Percentiles rank a stretch among this genome's conserved stretches.
Conservation (phyloP, 2,797 vertebrate genomes). For the Calcarius lapponicus region DNA sequence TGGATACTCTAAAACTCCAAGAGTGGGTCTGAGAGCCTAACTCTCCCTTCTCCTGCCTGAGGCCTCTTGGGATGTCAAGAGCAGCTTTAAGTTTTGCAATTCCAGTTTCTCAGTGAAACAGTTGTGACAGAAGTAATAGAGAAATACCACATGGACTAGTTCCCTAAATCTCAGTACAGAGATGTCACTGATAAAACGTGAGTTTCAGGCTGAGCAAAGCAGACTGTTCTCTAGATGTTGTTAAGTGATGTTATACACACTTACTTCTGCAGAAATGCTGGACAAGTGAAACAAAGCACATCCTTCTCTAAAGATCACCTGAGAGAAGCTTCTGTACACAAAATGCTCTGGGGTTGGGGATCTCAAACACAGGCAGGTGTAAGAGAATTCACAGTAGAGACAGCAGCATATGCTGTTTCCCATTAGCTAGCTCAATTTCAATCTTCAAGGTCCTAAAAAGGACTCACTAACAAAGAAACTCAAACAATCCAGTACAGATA, state of each 20-base stretch:
- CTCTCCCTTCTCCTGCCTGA: neutral
- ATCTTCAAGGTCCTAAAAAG: neutral
- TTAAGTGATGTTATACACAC: neutral
- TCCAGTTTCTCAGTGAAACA: neutral
- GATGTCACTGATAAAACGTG: accelerated
- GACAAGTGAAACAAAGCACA: neutral
- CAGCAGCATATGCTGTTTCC: neutral
- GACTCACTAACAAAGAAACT: neutral
- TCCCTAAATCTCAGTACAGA: neutral
- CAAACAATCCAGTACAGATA: neutral
- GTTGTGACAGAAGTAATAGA: neutral
- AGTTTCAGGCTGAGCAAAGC: neutral
- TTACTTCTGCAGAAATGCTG: neutral
- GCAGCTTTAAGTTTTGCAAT: neutral
- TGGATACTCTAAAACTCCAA: neutral
- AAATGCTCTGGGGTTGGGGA: neutral
- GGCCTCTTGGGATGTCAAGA: neutral
- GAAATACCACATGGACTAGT: neutral
- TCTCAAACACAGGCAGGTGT: neutral
- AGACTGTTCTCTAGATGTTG: neutral
- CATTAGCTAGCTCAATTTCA: neutral
- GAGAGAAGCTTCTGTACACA: neutral
- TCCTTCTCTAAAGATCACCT: neutral
- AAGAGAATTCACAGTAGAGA: neutral
- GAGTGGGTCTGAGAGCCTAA: neutral